phyloP scores from a whole-genome alignment of 30 jellyfish, hydroid and myxozoan species.

The Cassiopea andromeda region DNA sequence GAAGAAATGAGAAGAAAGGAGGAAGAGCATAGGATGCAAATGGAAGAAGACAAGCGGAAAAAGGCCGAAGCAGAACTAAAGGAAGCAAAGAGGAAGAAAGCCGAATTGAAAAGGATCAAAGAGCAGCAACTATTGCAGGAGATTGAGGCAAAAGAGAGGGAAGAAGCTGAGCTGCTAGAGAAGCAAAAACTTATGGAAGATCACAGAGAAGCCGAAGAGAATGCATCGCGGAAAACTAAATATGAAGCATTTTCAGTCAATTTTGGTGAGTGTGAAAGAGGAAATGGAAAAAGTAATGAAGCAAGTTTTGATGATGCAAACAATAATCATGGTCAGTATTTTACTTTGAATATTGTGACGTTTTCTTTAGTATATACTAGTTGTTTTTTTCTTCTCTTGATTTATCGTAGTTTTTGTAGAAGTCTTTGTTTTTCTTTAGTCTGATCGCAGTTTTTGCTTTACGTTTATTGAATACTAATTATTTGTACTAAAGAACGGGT shows the following conservation, averaged over 20 bases:
- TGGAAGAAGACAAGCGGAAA: conserved; percentile 55
- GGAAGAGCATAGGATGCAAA: conserved; percentile 40
- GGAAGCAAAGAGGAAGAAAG: conserved; percentile 65
- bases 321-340: conserved; percentile 43
- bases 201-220: not conserved
- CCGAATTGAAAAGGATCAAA: conserved; percentile 61
- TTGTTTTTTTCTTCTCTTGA: too few relatives aligned
- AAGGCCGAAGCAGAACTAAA: conserved; percentile 72
- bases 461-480: too few relatives aligned
- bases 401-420: too few relatives aligned
- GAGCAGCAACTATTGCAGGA: conserved; percentile 65
- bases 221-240: conserved; percentile 4
- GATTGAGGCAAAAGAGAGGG: conserved; percentile 46
- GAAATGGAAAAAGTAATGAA: not conserved
- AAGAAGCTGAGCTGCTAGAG: conserved; percentile 54
- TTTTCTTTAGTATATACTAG: not conserved
- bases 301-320: conserved; percentile 43
- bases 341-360: not conserved
- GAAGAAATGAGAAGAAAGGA: conserved; percentile 46
- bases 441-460: too few relatives aligned
- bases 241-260: conserved; percentile 67
- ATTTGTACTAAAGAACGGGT: too few relatives aligned
- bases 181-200: conserved; percentile 33
- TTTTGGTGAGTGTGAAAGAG: conserved; percentile 63
- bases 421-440: too few relatives aligned